Percentiles rank a stretch among this genome's conserved stretches.
Evolutionary conservation across 2,113 vertebrate species (phyloP).

Genomic region (Nematolebias whitei): DNA sequence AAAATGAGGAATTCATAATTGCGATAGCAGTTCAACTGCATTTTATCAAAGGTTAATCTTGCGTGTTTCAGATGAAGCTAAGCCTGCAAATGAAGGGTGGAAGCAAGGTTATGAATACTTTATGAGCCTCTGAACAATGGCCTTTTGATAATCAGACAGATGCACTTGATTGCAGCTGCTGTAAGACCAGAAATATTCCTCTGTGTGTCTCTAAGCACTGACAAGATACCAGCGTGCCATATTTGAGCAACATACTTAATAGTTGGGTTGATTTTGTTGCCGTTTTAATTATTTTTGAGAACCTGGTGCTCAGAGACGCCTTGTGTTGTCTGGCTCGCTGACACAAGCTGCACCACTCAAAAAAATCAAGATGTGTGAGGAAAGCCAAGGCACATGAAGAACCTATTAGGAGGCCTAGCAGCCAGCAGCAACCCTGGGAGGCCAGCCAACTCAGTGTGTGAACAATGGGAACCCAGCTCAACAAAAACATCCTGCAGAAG

Average conservation of each 20-base stretch:
- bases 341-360: constrained; percentile 22
- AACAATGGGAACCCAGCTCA: constrained; percentile 84
- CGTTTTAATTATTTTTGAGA: constrained; percentile 5
- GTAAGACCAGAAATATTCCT: constrained; percentile 10
- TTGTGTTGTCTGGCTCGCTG: constrained; percentile 42
- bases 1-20: constrained; percentile 45
- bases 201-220: not conserved
- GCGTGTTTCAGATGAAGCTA: constrained; percentile 25
- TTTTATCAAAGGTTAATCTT: constrained; percentile 48
- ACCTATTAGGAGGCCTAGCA: constrained; percentile 81
- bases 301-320: constrained; percentile 23
- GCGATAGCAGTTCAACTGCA: constrained; percentile 21
- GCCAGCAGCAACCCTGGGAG: constrained; percentile 76
- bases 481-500: constrained; percentile 85
- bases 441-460: constrained; percentile 77
- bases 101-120: constrained; percentile 64
- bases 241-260: too few relatives aligned
- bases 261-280: constrained; percentile 7
- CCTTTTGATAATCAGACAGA: constrained; percentile 52
- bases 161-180: constrained; percentile 57
- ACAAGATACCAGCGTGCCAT: too few relatives aligned
- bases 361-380: constrained; percentile 53
- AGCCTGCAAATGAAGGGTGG: constrained; percentile 29
- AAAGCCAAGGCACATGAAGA: constrained; percentile 81
- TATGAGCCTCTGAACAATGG: constrained; percentile 55